Percentiles rank a stretch among this genome's conserved stretches.
Evolutionary conservation across 2,113 vertebrate species (phyloP).

Genomic region (Tragelaphus strepsiceros): DNA sequence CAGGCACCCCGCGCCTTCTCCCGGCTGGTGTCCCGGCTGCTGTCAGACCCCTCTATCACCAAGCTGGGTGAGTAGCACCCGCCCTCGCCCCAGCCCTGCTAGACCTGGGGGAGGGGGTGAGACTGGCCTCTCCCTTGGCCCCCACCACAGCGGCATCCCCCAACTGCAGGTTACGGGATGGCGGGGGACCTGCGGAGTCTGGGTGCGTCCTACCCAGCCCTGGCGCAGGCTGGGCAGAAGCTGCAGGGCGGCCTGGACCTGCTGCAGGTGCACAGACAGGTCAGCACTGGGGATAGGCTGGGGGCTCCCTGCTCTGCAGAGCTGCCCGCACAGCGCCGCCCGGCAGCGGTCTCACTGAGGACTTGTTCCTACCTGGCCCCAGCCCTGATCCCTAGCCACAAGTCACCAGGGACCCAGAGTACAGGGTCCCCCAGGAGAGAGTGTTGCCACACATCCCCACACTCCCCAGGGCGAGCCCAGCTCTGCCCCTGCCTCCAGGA

Average conservation of each 20-base stretch:
- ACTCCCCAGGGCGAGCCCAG: background rate
- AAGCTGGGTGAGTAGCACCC: conserved; percentile 83
- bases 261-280: conserved; percentile 83
- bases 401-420: background rate
- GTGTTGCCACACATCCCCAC: background rate
- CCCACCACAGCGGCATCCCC: fast-evolving
- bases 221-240: conserved; percentile 76
- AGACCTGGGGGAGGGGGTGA: background rate
- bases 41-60: conserved; percentile 78
- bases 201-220: conserved; percentile 76
- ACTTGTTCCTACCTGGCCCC: no score
- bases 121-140: background rate
- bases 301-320: background rate
- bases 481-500: background rate
- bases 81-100: background rate
- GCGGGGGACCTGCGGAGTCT: conserved; percentile 86
- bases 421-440: background rate
- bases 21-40: conserved; percentile 81
- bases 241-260: conserved; percentile 83
- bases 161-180: conserved; percentile 86
- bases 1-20: conserved; percentile 28
- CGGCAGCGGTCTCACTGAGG: fast-evolving
- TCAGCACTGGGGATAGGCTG: conserved; percentile 54
- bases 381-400: background rate
- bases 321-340: fast-evolving